Evolutionary conservation across 2,797 vertebrate species (phyloP), one percentile per base, ranked within the genome.

Genomic region (Rhinophrynus dorsalis): DNA sequence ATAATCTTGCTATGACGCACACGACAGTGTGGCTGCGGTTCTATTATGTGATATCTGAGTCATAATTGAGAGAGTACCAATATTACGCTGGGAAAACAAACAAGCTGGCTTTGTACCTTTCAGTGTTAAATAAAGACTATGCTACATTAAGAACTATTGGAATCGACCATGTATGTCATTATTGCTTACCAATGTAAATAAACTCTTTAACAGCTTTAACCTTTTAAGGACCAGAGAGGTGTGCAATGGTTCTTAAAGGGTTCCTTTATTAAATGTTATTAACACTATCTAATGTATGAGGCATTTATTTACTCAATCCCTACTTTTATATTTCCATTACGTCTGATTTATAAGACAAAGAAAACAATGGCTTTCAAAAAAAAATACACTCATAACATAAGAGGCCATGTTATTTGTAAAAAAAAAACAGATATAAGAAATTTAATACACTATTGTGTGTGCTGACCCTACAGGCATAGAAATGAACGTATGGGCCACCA

Each of bases 41-140:
- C 74, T 73, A 78, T 48, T 75, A 59, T 33, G 75, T 73, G 76
- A 59, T 58, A 74, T 78, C 75, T 70, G 78, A 82, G 78, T 83
- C 86, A 82, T 8, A 17, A 74, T 68, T 72, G 78, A 84, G 68
- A 21, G 20, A 23, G 18, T 66, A 75, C 83, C 80, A 83, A 73
- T 67, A 75, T 74, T 69, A 64, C 74, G 27, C 67, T 75, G 47
- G 68, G 60, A 76, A 77, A 75, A 67, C 77, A 81, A 79, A 82
- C 80, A 84, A 57, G 74, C 23, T 40, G 7, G 32, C 9, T 17
- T 11, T 7, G n/a, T 58, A n/a, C n/a, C 10, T 17, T 11, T 24
- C n/a, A 29, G 27, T 38, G 10, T 38, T 40, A 21, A 27, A 42
- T 18, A 59, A 42, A 2, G 3, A 20, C 11, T 44, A 15, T 44